These are phyloP conservation scores for Prolemur simus DNA, from an alignment of 2,113 vertebrate species.

Conservation along the genomic window DNA sequence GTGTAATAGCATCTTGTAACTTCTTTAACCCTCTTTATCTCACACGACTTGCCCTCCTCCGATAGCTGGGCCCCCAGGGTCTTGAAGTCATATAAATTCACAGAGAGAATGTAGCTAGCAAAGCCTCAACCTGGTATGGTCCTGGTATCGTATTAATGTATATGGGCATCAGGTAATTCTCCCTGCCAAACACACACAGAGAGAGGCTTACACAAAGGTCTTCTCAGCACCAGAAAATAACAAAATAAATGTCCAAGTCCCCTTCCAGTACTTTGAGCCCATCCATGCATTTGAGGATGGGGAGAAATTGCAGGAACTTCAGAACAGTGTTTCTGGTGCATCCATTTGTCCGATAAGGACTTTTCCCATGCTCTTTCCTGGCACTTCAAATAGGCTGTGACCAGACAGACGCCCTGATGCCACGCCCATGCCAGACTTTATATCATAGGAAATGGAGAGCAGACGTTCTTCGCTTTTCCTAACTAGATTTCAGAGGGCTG, in stretches of 20 bases:
- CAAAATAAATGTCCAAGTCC: not conserved
- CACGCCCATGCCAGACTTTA: not conserved
- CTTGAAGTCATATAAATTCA: not conserved
- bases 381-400: not conserved
- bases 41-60: not conserved
- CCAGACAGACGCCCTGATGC: not conserved
- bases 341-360: not conserved
- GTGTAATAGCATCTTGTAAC: not conserved
- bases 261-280: not conserved
- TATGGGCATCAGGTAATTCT: not conserved
- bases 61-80: not conserved
- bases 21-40: not conserved
- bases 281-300: not conserved
- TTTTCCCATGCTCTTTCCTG: not conserved
- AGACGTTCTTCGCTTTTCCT: not conserved
- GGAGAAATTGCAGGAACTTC: too few relatives aligned
- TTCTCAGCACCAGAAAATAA: not conserved
- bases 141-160: rapidly evolving
- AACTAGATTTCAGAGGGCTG: not conserved
- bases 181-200: not conserved
- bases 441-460: not conserved
- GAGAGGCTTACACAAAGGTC: not conserved
- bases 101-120: not conserved
- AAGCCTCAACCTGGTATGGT: not conserved
- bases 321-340: not conserved